phyloP scores from a whole-genome alignment of 2,113 vertebrate genomes.

The Ictalurus punctatus region DNA sequence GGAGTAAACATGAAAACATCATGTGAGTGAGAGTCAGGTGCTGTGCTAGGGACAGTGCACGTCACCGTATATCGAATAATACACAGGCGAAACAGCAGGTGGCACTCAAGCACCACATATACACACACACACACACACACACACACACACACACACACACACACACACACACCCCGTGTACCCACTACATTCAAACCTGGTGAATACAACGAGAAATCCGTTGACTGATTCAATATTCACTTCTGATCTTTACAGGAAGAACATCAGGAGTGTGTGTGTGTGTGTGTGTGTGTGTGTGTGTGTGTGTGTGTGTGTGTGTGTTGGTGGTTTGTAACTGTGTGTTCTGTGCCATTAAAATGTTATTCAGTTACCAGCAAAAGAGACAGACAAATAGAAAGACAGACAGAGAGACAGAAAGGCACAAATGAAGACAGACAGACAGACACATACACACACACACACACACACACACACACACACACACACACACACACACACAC shows the following conservation, averaged over 20 bases:
- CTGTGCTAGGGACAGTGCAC: not conserved
- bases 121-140: constrained; percentile 39
- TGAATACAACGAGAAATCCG: not conserved
- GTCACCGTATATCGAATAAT: constrained; percentile 10
- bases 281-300: no score
- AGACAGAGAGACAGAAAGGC: not conserved
- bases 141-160: not conserved
- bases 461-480: not conserved
- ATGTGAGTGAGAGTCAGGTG: not conserved
- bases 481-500: constrained; percentile 51
- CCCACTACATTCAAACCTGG: no score
- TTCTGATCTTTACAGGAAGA: no score
- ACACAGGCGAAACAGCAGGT: constrained; percentile 60
- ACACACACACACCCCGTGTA: not conserved
- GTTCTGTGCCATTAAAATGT: no score
- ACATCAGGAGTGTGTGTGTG: no score
- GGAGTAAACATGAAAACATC: constrained; percentile 3
- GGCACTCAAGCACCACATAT: constrained; percentile 57
- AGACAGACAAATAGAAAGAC: not conserved
- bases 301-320: no score
- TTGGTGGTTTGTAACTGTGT: no score
- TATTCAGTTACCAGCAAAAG: not conserved
- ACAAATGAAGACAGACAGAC: not conserved
- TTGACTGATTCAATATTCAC: not conserved
- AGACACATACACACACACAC: not conserved